Evolutionary conservation across 2,888 invertebrate species (phyloP), one percentile per base, ranked within the genome.

Genomic region (Unio pictorum): DNA sequence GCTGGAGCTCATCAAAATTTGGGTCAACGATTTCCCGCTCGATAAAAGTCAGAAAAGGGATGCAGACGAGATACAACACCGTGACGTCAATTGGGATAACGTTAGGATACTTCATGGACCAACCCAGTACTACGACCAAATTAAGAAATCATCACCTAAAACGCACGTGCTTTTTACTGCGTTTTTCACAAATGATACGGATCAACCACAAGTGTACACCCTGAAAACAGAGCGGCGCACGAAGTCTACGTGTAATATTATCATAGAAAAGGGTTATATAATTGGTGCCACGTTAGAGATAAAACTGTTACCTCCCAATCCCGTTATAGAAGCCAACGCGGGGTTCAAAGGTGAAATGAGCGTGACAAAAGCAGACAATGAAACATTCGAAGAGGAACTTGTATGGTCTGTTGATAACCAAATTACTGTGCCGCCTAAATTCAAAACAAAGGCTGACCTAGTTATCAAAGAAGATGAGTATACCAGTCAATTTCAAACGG

Each of bases 331-430:
- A 72, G 90, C 90, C 6, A 88, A 88, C 67, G 90, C 89, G 20
- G 90, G 90, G 1, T 90, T 90, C 77, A 84, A 85, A 75, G 76
- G 86, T 11, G 89, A 89, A 75, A 80, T 90, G 74, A 79, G 82
- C 61, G 80, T 89, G 58, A 82, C 84, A 65, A 88, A 88, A 68
- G 85, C 85, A n/a, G 87, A 81, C 63, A 82, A 74, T 58, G 82
- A 87, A 63, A 82, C 86, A 8, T 84, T 87, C 64, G 89, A 89
- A 69, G 88, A 89, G 71, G 89, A 90, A 72, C 76, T 90, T 69
- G 79, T 81, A n/a, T 90, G 90, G 90, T 87, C 89, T 15, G 88
- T 90, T 5, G 90, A 90, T 78, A 89, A 85, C 69, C 84, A 85
- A 73, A 88, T 90, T 20, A 82, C 78, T 54, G 90, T 90, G 45